phyloP scores from a whole-genome alignment of 2,797 vertebrate genomes.

The Gymnothorax reevesii region DNA sequence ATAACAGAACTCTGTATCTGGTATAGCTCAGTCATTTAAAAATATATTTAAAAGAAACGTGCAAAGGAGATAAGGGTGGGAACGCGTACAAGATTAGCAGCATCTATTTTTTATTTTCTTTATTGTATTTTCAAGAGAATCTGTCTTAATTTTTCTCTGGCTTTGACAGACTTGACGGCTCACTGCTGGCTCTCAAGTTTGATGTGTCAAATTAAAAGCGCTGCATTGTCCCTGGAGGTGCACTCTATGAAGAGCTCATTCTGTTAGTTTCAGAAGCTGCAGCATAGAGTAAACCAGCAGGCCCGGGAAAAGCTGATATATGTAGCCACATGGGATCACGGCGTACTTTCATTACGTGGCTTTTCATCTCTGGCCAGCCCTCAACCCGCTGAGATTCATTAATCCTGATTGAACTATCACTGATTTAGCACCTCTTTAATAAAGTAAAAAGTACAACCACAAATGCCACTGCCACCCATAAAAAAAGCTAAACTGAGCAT shows the following conservation, averaged over 20 bases:
- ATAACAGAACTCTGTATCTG: not conserved
- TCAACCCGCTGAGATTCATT: conserved; percentile 66
- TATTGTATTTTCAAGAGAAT: conserved; percentile 11
- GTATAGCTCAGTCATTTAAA: not conserved
- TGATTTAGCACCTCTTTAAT: conserved; percentile 15
- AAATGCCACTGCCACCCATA: not conserved
- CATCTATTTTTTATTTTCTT: not conserved
- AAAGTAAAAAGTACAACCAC: not conserved
- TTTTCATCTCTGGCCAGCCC: conserved; percentile 53
- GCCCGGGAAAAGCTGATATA: not conserved
- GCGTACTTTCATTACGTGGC: conserved; percentile 51
- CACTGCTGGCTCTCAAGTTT: not conserved
- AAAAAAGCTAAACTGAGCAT: not conserved
- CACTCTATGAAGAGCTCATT: conserved; percentile 9
- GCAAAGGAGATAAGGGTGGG: not conserved
- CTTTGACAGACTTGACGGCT: conserved; percentile 13
- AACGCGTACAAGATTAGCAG: not conserved
- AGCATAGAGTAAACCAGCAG: not conserved
- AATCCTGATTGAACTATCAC: conserved; percentile 64
- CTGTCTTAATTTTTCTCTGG: conserved; percentile 11
- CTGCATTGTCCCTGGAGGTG: conserved; percentile 9
- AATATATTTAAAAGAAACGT: not conserved
- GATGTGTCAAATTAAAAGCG: conserved; percentile 12
- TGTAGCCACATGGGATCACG: conserved; percentile 29
- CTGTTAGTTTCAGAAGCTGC: not conserved